Evolutionary conservation across 1,140 invertebrate species (phyloP).

Genomic region (Yoshiicerus persimilis): DNA sequence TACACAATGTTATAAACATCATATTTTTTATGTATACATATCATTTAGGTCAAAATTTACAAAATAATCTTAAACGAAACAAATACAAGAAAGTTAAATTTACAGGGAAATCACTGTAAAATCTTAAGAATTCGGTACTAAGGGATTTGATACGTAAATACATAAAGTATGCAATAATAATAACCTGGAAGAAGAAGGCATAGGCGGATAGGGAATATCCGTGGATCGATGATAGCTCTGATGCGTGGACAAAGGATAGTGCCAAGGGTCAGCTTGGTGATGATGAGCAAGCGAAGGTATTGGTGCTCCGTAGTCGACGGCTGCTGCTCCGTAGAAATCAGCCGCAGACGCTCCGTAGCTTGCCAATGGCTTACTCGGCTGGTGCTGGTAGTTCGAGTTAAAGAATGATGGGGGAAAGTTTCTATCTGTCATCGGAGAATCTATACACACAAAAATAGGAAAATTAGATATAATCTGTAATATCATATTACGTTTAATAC

Average conservation of each 20-base stretch:
- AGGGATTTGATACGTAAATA: no score
- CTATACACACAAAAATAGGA: constrained; percentile 23
- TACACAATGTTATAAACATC: no score
- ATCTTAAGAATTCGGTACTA: no score
- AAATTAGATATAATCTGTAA: no score
- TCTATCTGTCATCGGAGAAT: constrained; percentile 79
- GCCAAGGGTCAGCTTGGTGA: constrained; percentile 55
- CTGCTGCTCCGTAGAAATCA: constrained; percentile 53
- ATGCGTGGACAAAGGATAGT: constrained; percentile 46
- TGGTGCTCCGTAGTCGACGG: constrained; percentile 50
- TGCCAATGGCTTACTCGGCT: constrained; percentile 46
- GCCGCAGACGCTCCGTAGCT: constrained; percentile 50
- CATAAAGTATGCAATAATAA: no score
- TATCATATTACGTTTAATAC: no score
- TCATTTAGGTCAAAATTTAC: no score
- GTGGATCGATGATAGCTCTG: constrained; percentile 48
- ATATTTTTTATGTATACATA: no score
- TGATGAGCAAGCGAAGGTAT: constrained; percentile 61
- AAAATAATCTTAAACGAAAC: no score
- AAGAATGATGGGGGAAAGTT: constrained; percentile 91
- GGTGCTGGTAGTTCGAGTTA: constrained; percentile 78
- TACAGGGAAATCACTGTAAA: no score
- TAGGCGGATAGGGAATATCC: constrained; percentile 51
- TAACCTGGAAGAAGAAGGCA: constrained; percentile 52
- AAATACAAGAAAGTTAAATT: no score